These are phyloP conservation scores for Podabrus alpinus DNA, from an alignment of 2,888 invertebrate species.

Conservation along the genomic window DNA sequence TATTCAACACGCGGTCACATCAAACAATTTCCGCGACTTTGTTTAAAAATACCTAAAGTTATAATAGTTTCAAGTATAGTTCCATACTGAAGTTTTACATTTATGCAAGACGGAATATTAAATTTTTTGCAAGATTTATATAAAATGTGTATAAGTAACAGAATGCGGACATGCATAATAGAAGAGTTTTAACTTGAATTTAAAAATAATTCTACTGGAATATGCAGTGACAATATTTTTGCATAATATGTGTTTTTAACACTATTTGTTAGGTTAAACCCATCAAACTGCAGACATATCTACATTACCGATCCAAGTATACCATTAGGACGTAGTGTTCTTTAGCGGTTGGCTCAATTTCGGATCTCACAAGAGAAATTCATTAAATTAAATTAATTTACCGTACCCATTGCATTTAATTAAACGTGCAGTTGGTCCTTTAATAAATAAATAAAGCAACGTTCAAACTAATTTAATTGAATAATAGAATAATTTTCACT, in stretches of 20 bases:
- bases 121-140: not conserved
- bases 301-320: too few species aligned
- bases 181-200: not conserved
- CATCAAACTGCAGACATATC: not conserved
- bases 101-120: not conserved
- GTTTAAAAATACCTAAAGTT: not conserved
- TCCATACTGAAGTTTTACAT: not conserved
- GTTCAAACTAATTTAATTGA: not conserved
- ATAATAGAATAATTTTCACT: not conserved
- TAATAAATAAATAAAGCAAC: not conserved
- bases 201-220: not conserved
- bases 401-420: not conserved
- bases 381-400: not conserved
- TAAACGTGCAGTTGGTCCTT: not conserved
- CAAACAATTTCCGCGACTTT: not conserved
- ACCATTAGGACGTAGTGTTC: not conserved
- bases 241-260: not conserved
- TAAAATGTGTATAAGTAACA: not conserved
- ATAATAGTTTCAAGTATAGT: not conserved
- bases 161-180: not conserved
- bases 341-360: not conserved
- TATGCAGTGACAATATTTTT: not conserved
- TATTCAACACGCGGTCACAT: not conserved
- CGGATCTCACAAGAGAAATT: not conserved
- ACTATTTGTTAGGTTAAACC: not conserved